A percentile compares a stretch with the other conserved stretches of the same genome.
These are phyloP conservation scores for Oreochromis aureus DNA, from an alignment of 2,113 vertebrate species.

Conservation along the genomic window DNA sequence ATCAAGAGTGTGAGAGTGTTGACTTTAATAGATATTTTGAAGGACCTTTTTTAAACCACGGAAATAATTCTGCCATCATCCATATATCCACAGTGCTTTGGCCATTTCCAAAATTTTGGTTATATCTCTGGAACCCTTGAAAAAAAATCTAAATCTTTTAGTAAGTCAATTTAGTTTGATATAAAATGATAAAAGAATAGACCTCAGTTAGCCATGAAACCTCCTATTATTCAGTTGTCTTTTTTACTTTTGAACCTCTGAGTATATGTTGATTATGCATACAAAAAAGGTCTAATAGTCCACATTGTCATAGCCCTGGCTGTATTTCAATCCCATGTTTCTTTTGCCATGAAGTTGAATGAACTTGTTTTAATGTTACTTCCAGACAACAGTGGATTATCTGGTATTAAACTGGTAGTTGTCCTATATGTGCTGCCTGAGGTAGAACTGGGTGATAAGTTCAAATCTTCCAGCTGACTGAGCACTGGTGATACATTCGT, in stretches of 20 bases:
- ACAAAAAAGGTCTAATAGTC: neutral
- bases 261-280: neutral
- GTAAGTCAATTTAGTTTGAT: neutral
- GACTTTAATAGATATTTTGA: neutral
- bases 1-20: neutral
- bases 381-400: neutral
- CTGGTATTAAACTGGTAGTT: neutral
- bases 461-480: neutral
- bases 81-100: neutral
- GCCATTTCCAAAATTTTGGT: neutral
- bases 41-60: neutral
- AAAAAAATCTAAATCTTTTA: neutral
- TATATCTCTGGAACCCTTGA: neutral
- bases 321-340: neutral
- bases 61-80: neutral
- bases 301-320: neutral
- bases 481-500: neutral
- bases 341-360: neutral
- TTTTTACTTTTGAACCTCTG: neutral
- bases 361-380: neutral
- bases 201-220: neutral
- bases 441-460: neutral
- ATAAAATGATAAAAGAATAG: neutral
- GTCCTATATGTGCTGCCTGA: neutral
- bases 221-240: fast-evolving